A percentile compares a stretch with the other conserved stretches of the same genome.
These are phyloP conservation scores for Polydesmus complanatus DNA, from an alignment of 2,888 invertebrate genomes.

Conservation along the genomic window DNA sequence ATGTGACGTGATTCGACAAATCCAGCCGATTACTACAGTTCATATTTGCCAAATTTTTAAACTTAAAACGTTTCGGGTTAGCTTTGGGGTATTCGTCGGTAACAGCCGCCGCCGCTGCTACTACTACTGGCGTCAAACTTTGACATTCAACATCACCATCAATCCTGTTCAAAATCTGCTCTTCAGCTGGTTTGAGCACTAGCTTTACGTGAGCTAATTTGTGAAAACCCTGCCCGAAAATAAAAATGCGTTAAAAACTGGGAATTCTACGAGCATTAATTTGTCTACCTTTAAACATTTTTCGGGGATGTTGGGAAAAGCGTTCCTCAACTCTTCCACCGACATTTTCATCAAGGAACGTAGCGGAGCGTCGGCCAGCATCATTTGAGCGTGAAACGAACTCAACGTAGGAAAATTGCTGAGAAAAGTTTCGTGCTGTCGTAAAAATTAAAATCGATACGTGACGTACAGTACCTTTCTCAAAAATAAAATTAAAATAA, in stretches of 20 bases:
- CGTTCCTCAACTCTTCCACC: background rate
- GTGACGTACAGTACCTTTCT: background rate
- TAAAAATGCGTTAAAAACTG: too few relatives aligned
- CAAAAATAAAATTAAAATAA: background rate
- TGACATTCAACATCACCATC: too few relatives aligned
- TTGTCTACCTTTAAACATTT: conserved; percentile 6
- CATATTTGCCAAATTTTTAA: too few relatives aligned
- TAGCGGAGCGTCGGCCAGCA: background rate
- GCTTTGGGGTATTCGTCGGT: too few relatives aligned
- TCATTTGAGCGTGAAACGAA: conserved; percentile 8
- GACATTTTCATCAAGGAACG: background rate
- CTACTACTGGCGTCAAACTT: too few relatives aligned
- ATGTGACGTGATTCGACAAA: too few relatives aligned
- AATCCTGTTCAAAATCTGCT: too few relatives aligned
- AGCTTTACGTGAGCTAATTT: background rate
- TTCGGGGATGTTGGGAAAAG: background rate
- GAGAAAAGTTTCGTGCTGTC: conserved; percentile 12
- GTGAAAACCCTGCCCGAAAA: background rate
- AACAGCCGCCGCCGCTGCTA: too few relatives aligned
- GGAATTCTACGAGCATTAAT: too few relatives aligned
- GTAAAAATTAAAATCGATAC: background rate
- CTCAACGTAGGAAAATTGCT: conserved; percentile 4
- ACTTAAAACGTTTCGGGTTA: too few relatives aligned
- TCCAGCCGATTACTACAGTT: too few relatives aligned
- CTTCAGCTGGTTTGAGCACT: too few relatives aligned